phyloP scores from a whole-genome alignment of 2,797 vertebrate species.

The Poeciliopsis presidionis region DNA sequence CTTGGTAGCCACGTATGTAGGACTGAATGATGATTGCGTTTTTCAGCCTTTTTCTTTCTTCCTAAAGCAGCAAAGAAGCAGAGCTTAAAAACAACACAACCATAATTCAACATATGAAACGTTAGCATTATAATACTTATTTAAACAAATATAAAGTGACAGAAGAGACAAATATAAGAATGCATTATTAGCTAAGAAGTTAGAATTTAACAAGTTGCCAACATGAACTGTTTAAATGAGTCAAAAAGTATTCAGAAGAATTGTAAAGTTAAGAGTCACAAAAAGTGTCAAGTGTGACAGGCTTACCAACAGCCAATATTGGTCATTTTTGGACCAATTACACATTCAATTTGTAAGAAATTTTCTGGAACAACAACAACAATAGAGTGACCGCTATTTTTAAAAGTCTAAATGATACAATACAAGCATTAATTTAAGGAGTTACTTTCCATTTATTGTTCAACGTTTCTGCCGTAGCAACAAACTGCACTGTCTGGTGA shows the following conservation, averaged over 20 bases:
- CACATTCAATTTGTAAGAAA: neutral
- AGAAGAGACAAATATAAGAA: neutral
- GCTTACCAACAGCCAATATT: neutral
- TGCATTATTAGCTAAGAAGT: neutral
- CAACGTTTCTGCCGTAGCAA: neutral
- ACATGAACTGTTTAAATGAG: neutral
- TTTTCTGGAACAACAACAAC: neutral
- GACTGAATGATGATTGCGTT: slow-evolving; percentile 98
- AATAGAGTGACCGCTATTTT: neutral
- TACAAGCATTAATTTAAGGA: neutral
- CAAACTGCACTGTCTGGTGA: neutral
- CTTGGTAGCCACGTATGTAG: slow-evolving; percentile 92
- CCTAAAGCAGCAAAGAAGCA: slow-evolving; percentile 75
- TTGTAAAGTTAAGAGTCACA: neutral
- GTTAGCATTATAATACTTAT: neutral
- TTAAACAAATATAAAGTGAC: neutral
- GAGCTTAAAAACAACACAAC: neutral
- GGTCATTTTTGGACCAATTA: neutral
- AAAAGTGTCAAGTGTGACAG: neutral
- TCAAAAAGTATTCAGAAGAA: neutral
- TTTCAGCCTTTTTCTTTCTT: slow-evolving; percentile 94
- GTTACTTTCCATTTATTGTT: neutral
- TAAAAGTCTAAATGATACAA: neutral
- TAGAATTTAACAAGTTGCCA: neutral
- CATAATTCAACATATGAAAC: neutral